Evolutionary conservation across 2,797 vertebrate species (phyloP).

Genomic region (Neosalanx taihuensis): DNA sequence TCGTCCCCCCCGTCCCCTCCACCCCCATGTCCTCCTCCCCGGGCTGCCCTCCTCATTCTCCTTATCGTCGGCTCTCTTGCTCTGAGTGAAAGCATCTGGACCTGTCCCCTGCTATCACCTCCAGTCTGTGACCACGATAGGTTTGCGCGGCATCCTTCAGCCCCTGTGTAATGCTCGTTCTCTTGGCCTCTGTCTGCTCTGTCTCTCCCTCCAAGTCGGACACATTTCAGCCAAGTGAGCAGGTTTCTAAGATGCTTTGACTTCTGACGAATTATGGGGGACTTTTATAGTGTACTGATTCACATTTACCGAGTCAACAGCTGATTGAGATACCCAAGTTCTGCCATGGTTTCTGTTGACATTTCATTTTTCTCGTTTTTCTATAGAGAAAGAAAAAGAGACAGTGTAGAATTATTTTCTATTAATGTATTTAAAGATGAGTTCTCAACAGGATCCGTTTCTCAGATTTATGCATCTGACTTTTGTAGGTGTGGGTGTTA

Average conservation of each 20-base stretch:
- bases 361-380: too few species aligned
- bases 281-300: background rate
- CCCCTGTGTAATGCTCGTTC: background rate
- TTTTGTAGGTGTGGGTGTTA: too few species aligned
- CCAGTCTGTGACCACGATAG: constrained; percentile 16
- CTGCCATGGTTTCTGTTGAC: too few species aligned
- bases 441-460: too few species aligned
- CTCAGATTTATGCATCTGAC: too few species aligned
- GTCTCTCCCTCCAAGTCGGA: too few species aligned
- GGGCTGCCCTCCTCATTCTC: background rate
- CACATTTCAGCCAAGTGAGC: background rate
- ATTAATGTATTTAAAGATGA: too few species aligned
- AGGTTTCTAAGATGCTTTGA: background rate
- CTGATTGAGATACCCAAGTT: too few species aligned
- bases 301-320: too few species aligned
- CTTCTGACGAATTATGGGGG: background rate
- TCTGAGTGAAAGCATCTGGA: constrained; percentile 62
- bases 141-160: background rate
- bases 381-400: too few species aligned
- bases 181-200: background rate
- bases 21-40: constrained; percentile 8
- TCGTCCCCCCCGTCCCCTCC: background rate
- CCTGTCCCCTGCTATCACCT: constrained; percentile 45
- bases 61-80: background rate
- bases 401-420: too few species aligned